A percentile compares a stretch with the other conserved stretches of the same genome.
Evolutionary conservation across 2,113 vertebrate species (phyloP).

Genomic region (Cyphomyrus discorhynchus): DNA sequence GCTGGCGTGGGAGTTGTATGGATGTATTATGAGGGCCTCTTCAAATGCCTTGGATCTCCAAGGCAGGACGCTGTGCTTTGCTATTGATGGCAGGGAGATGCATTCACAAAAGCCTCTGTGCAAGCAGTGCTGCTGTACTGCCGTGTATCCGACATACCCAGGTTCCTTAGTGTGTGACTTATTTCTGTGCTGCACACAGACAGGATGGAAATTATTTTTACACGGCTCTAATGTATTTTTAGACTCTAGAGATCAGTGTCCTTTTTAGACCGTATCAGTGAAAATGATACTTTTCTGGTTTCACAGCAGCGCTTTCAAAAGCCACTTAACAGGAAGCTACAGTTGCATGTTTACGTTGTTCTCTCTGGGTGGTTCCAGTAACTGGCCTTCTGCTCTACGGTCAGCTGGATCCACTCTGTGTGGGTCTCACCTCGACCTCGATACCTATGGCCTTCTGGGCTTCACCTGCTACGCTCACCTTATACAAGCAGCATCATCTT

Average conservation of each 20-base stretch:
- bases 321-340: conserved; percentile 12
- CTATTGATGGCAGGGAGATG: background rate
- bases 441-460: background rate
- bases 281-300: background rate
- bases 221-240: background rate
- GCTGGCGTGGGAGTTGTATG: background rate
- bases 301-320: background rate
- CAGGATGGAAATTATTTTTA: background rate
- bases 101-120: background rate
- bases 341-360: background rate
- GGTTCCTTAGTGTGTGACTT: background rate
- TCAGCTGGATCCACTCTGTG: background rate
- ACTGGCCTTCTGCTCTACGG: background rate
- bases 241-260: background rate
- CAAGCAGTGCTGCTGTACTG: background rate
- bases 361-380: background rate
- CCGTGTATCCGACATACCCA: background rate
- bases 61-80: background rate
- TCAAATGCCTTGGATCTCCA: background rate
- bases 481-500: background rate
- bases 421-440: background rate
- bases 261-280: conserved; percentile 12
- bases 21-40: background rate
- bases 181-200: background rate
- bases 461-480: background rate